These are phyloP conservation scores for Poeciliopsis occidentalis DNA, from an alignment of 2,113 vertebrate species.

Conservation along the genomic window DNA sequence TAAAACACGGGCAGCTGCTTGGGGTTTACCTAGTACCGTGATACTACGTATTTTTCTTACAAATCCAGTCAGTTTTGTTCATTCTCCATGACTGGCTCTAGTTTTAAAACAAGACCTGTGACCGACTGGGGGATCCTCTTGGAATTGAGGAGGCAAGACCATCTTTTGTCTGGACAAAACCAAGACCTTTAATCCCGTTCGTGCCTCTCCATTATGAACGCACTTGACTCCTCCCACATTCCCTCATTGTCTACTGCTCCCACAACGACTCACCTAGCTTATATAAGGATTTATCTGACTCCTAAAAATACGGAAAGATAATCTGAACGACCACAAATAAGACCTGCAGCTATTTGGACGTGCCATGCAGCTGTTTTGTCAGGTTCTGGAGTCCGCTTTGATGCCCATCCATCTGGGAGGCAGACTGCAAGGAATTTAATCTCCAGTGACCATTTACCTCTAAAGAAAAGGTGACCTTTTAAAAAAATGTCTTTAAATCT, in stretches of 20 bases:
- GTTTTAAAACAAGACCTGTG: background rate
- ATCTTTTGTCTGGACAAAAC: conserved; percentile 33
- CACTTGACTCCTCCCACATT: conserved; percentile 61
- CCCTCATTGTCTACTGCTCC: conserved; percentile 63
- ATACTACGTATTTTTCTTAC: conserved; percentile 22
- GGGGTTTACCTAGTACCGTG: conserved; percentile 52
- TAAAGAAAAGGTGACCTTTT: background rate
- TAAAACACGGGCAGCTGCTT: conserved; percentile 68
- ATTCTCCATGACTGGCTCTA: background rate
- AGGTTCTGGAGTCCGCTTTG: conserved; percentile 52
- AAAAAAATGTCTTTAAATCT: background rate
- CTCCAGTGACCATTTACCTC: background rate
- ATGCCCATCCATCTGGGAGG: conserved; percentile 45
- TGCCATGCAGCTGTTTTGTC: conserved; percentile 64
- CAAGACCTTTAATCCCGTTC: conserved; percentile 42
- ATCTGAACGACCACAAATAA: conserved; percentile 66
- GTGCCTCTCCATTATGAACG: conserved; percentile 26
- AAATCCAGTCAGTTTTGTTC: background rate
- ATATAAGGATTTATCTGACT: conserved; percentile 65
- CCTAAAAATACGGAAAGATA: conserved; percentile 76
- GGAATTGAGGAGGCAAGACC: background rate
- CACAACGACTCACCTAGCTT: conserved; percentile 72
- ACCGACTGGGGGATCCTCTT: conserved; percentile 17
- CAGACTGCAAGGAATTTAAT: conserved; percentile 15
- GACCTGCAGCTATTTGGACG: conserved; percentile 49